Percentiles rank a stretch among this genome's conserved stretches.
These are phyloP conservation scores for Picus viridis DNA, from an alignment of 2,797 vertebrate genomes.

Conservation along the genomic window DNA sequence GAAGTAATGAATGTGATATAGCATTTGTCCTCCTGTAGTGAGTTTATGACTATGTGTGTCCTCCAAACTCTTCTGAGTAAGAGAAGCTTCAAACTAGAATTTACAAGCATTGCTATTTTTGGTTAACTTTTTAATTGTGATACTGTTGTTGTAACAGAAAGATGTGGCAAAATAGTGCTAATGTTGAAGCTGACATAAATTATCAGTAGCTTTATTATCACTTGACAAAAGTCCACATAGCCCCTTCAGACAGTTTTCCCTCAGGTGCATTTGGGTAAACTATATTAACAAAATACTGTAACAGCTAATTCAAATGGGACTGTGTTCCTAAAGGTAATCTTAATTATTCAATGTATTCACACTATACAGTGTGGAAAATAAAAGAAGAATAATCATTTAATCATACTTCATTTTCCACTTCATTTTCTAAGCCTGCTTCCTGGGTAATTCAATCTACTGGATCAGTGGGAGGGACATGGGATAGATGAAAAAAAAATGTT, in stretches of 20 bases:
- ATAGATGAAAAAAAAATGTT: constrained; percentile 39
- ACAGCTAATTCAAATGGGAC: background rate
- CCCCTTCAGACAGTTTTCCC: background rate
- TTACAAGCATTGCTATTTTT: background rate
- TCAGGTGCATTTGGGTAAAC: background rate
- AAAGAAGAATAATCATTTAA: background rate
- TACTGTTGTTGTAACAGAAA: background rate
- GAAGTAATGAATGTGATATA: background rate
- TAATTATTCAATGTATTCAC: background rate
- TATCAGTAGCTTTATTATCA: background rate
- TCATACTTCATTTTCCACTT: constrained; percentile 9
- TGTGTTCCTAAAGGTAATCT: background rate
- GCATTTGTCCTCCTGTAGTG: background rate
- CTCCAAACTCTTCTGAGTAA: background rate
- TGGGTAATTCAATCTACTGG: constrained; percentile 26
- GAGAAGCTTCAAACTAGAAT: background rate
- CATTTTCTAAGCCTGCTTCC: constrained; percentile 35
- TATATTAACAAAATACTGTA: background rate
- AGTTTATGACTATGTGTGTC: background rate
- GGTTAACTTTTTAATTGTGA: background rate
- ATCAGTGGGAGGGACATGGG: constrained; percentile 31
- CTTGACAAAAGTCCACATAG: background rate
- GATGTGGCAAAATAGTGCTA: background rate
- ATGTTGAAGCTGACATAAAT: background rate
- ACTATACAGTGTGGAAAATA: background rate